Evolutionary conservation across 1,140 invertebrate species (phyloP).

Genomic region (Listronotus oregonensis): DNA sequence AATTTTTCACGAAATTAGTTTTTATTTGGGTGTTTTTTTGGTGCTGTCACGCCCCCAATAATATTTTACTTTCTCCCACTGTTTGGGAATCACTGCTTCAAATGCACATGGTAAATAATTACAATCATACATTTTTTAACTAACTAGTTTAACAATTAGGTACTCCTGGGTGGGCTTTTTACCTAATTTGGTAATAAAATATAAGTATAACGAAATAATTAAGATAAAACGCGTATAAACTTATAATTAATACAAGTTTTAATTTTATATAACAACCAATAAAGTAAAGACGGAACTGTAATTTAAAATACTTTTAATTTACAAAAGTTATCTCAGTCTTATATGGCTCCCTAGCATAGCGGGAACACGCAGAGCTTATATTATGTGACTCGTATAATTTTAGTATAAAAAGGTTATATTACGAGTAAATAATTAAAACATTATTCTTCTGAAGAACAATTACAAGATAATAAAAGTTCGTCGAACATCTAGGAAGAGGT

Average conservation of each 20-base stretch:
- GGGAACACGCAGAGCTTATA: constrained; percentile 12
- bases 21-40: too few species aligned
- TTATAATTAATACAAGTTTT: constrained; percentile 12
- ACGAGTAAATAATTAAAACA: constrained; percentile 27
- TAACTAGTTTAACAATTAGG: too few species aligned
- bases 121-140: too few species aligned
- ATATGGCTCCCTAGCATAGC: constrained; percentile 12
- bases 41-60: too few species aligned
- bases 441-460: constrained; percentile 27
- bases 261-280: constrained; percentile 16
- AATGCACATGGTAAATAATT: too few species aligned
- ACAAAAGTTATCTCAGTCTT: constrained; percentile 16
- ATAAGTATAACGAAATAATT: too few species aligned
- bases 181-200: too few species aligned
- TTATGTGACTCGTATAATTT: constrained; percentile 19
- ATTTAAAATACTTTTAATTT: constrained; percentile 16
- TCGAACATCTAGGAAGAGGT: constrained; percentile 28
- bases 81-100: too few species aligned
- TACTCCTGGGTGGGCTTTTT: too few species aligned
- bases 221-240: not conserved
- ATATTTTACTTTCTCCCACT: too few species aligned
- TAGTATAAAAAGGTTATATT: constrained; percentile 15
- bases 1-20: too few species aligned
- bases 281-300: constrained; percentile 19
- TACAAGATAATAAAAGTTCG: constrained; percentile 31